These are phyloP conservation scores for Neomorphus geoffroyi DNA, from an alignment of 2,797 vertebrate species.

Conservation along the genomic window DNA sequence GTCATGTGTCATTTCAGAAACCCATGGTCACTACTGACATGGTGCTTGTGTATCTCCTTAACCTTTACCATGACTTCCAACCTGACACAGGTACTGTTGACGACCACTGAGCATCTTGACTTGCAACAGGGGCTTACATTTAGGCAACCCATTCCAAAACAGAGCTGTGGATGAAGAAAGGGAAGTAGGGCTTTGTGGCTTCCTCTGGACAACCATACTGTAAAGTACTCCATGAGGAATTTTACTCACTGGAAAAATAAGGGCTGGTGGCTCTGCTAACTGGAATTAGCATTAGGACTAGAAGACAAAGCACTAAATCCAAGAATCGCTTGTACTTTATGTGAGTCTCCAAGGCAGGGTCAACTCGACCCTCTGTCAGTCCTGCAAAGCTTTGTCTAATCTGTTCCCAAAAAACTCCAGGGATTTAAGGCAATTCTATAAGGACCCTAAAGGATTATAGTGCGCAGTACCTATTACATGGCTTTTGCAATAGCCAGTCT, in stretches of 20 bases:
- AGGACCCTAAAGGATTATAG: background rate
- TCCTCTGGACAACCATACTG: background rate
- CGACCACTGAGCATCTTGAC: background rate
- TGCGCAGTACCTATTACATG: background rate
- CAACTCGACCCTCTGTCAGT: fast-evolving
- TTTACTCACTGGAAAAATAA: background rate
- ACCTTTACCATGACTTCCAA: background rate
- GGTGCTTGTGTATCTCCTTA: background rate
- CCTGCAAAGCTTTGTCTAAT: background rate
- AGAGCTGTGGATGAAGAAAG: background rate
- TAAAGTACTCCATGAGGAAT: background rate
- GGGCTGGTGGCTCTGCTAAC: background rate
- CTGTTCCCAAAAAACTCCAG: background rate
- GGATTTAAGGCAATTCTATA: background rate
- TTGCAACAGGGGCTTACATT: background rate
- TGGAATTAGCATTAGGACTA: background rate
- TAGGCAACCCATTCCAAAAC: background rate
- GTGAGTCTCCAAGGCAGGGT: background rate
- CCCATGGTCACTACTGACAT: background rate
- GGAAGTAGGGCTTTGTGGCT: background rate
- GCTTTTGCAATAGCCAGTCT: background rate
- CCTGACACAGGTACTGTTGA: background rate
- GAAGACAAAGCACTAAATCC: background rate
- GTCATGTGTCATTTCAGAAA: background rate
- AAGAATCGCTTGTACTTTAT: background rate